Conservation (phyloP, 2,113 vertebrate species). For the Lagopus leucura region DNA sequence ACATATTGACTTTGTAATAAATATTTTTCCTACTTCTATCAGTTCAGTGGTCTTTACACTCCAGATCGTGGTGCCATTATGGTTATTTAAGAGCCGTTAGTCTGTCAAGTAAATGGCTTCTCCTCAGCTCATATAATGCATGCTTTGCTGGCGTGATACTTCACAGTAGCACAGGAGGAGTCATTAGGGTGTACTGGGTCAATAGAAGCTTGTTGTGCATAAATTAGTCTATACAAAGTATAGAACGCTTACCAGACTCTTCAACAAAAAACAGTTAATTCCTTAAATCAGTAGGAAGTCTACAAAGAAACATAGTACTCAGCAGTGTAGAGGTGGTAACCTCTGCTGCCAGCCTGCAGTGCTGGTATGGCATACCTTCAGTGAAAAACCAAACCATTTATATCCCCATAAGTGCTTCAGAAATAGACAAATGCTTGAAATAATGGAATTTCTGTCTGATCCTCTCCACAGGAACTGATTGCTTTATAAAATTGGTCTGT, state of each 20-base stretch:
- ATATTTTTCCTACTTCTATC: background rate
- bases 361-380: background rate
- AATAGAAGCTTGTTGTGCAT: background rate
- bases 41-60: background rate
- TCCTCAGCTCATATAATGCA: background rate
- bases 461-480: background rate
- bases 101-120: background rate
- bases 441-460: background rate
- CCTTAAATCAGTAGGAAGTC: background rate
- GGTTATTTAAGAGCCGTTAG: background rate
- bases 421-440: background rate
- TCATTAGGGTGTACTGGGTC: background rate
- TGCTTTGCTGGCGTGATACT: background rate
- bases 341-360: background rate
- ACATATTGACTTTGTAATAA: background rate
- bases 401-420: background rate
- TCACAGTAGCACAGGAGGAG: background rate
- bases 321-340: background rate
- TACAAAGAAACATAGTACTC: background rate
- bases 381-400: background rate
- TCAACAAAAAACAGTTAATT: background rate
- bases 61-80: background rate
- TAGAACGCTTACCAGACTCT: background rate
- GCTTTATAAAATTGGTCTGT: background rate
- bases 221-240: background rate